Evolutionary conservation across 2,797 vertebrate genomes (phyloP), one percentile per base, ranked within the genome.

Genomic region (Xenentodon cancila): DNA sequence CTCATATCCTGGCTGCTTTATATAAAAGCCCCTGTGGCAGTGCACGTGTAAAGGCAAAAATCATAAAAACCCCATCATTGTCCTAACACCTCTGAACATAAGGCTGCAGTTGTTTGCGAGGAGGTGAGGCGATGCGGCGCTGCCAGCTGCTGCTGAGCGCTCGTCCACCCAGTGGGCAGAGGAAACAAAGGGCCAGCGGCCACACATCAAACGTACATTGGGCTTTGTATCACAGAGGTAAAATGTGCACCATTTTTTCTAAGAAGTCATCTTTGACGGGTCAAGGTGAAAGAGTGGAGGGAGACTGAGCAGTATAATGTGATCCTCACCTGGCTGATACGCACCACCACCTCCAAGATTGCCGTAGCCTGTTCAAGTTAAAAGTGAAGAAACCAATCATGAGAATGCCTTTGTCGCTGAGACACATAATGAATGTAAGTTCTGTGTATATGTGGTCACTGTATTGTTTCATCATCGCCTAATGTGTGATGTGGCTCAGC

Each of bases 311-410:
- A 50, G 51, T 27, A 48, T 19, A 47, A 0, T 9, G 6, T 1
- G 37, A 5, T 56, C 15, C 71, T 78, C 75, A 91, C 90, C 90
- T 88, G 30, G 84, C 65, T 77, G 88, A 76, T 75, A 88, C 20
- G 47, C 82, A 3, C 80, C 83, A 7, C 68, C 88, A 32, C 22
- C 77, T 68, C 88, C 89, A 47, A 89, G 73, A 70, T 47, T 85
- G 2, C 90, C 89, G 3, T 89, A 91, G 27, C 91, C 91, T 92
- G 75, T 67, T 59, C 11, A 73, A 18, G 73, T 17, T 7, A 34
- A 70, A 64, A 68, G 16, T 3, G 42, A 53, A 45, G 7, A 19
- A 40, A 62, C 1, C 13, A 49, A 25, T 45, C 15, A 40, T 40
- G 5, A 40, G 13, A 40, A 15, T 40, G 37, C n/a, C 34, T n/a